Evolutionary conservation across 2,113 vertebrate genomes (phyloP).

Genomic region (Cnemophilus loriae): DNA sequence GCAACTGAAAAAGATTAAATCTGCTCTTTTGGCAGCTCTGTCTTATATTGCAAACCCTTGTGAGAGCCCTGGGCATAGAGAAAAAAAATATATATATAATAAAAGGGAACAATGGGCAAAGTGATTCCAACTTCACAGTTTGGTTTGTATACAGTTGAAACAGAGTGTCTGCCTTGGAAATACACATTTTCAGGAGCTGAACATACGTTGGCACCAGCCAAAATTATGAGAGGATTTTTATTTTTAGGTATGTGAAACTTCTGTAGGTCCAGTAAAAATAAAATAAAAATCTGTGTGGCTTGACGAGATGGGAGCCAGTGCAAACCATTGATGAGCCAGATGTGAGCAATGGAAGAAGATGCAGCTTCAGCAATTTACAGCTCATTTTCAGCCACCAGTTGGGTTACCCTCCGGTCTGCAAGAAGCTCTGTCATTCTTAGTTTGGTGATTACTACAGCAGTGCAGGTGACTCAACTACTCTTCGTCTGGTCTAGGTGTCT

Average conservation of each 20-base stretch:
- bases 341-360: neutral
- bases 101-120: neutral
- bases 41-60: neutral
- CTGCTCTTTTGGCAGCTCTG: neutral
- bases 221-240: neutral
- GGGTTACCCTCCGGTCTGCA: neutral
- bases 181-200: neutral
- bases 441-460: neutral
- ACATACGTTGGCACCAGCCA: rapidly evolving
- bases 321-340: neutral
- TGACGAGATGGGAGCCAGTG: neutral
- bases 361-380: neutral
- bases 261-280: neutral
- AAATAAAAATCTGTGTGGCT: neutral
- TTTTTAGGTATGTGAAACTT: neutral
- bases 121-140: neutral
- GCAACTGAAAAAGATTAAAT: neutral
- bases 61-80: neutral
- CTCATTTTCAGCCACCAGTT: rapidly evolving
- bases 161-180: neutral
- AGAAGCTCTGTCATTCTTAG: neutral
- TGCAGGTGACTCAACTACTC: rapidly evolving
- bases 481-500: neutral
- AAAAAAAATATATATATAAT: neutral
- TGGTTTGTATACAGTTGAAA: neutral